Percentiles rank a stretch among this genome's conserved stretches.
Conservation (phyloP, 1,140 invertebrate genomes). For the Leguminivora glycinivorella region DNA sequence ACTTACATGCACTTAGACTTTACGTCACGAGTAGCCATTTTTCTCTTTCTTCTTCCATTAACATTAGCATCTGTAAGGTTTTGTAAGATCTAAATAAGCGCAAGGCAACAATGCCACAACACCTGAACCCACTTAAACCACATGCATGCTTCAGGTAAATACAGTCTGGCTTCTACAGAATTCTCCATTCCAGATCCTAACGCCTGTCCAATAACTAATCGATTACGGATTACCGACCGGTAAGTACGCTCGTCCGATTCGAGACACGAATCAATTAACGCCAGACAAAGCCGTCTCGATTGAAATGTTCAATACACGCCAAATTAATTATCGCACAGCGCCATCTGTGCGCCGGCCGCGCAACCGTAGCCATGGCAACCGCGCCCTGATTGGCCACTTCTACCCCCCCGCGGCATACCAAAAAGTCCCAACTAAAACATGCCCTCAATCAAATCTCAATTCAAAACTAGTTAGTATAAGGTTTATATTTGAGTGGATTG, state of each 20-base stretch:
- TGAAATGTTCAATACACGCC: conserved; percentile 26
- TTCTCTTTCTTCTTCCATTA: too few relatives aligned
- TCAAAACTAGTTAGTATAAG: conserved; percentile 42
- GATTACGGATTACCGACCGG: conserved; percentile 26
- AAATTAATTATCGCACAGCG: conserved; percentile 39
- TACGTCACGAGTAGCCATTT: too few relatives aligned
- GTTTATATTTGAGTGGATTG: conserved; percentile 47
- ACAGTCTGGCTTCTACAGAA: neutral
- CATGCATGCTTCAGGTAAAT: neutral
- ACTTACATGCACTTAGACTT: too few relatives aligned
- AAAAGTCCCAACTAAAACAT: conserved; percentile 49
- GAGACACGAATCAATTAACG: conserved; percentile 29
- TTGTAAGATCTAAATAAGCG: too few relatives aligned
- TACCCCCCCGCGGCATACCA: conserved; percentile 29
- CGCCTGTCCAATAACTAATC: conserved; percentile 16
- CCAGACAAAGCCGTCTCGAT: conserved; percentile 20
- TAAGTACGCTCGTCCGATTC: conserved; percentile 15
- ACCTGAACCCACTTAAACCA: too few relatives aligned
- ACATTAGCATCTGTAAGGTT: too few relatives aligned
- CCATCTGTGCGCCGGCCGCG: conserved; percentile 55
- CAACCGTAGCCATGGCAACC: conserved; percentile 60
- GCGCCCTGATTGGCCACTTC: conserved; percentile 73
- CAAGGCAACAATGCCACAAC: too few relatives aligned
- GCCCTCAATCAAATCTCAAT: conserved; percentile 48
- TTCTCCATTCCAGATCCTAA: neutral